Evolutionary conservation across 2,113 vertebrate genomes (phyloP), one percentile per base, ranked within the genome.

Genomic region (Tragelaphus imberbis): DNA sequence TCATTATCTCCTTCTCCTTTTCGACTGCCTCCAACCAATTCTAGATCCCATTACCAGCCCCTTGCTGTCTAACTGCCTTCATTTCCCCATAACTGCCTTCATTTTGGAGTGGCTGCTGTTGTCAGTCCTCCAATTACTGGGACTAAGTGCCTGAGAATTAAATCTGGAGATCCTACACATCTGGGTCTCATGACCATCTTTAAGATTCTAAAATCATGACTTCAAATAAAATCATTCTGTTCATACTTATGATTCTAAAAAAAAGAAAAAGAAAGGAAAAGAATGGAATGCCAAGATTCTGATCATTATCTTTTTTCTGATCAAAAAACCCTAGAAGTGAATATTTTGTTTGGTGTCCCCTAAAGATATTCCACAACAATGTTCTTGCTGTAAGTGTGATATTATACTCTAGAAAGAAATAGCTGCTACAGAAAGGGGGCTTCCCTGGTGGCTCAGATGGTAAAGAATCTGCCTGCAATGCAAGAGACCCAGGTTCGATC

Each of bases 121-220:
- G 25, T 36, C 7, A 25, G 36, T 19, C 65, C 7, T 85, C 5
- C 51, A 27, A 7, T 14, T 33, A n/a, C 11, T 23, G 53, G 33
- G 49, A 55, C 33, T 5, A 3, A 17, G 75, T 61, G 77, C 63
- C 44, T 2, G 23, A 33, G 27, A 58, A 23, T 49, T 25, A n/a
- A 30, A 80, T 5, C 17, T 2, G 27, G 49, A 27, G 10, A 47
- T 28, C 68, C 93, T 77, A 3, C 27, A 40, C 5, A 44, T 92
- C 79, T n/a, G 17, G 27, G 9, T 11, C 13, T 15, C 2, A 5
- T 13, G 93, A 16, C 23, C 10, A 1, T 53, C 81, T 27, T 95
- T 63, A 86, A 68, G 49, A 16, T 33, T 58, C 63, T 63, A 53
- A 89, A 94, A 91, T 40, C 23, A 71, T 71, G n/a, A 71, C 65